Evolutionary conservation across 1,140 invertebrate species (phyloP).

Genomic region (Diploscapter pachys): DNA sequence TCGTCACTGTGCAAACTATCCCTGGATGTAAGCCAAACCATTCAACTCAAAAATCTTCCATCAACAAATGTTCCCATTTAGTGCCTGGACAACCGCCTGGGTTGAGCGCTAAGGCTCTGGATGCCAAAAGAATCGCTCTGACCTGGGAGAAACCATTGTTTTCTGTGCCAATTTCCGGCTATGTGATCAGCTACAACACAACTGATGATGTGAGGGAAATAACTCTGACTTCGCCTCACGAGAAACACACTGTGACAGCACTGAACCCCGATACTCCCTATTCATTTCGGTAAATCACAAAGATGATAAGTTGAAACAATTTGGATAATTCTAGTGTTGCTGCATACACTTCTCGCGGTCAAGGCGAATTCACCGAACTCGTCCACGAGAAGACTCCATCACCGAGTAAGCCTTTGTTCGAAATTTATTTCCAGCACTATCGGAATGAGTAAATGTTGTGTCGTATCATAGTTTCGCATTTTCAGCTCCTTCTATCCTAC

Average conservation of each 20-base stretch:
- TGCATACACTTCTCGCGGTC: conserved; percentile 39
- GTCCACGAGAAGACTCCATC: conserved; percentile 23
- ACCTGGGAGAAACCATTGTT: conserved; percentile 40
- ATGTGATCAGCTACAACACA: conserved; percentile 36
- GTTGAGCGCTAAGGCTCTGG: conserved; percentile 28
- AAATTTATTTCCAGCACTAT: neutral
- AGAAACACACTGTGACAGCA: conserved; percentile 39
- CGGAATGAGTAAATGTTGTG: neutral
- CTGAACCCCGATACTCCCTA: conserved; percentile 40
- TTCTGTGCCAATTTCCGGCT: conserved; percentile 34
- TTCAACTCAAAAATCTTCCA: neutral
- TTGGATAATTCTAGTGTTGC: conserved; percentile 34
- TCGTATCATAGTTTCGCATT: neutral
- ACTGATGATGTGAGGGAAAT: conserved; percentile 33
- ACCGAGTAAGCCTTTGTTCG: conserved; percentile 27
- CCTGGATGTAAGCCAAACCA: conserved; percentile 33
- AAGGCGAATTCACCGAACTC: conserved; percentile 39
- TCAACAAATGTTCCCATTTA: conserved; percentile 20
- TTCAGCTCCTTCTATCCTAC: conserved; percentile 30
- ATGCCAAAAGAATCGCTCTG: conserved; percentile 33
- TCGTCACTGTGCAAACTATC: conserved; percentile 41
- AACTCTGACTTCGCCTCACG: conserved; percentile 35
- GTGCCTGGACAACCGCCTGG: conserved; percentile 39
- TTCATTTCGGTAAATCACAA: conserved; percentile 35
- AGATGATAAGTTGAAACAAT: neutral